Percentiles rank a stretch among this genome's conserved stretches.
Conservation (phyloP, 2,113 vertebrate genomes). For the Ascaphus truei region DNA sequence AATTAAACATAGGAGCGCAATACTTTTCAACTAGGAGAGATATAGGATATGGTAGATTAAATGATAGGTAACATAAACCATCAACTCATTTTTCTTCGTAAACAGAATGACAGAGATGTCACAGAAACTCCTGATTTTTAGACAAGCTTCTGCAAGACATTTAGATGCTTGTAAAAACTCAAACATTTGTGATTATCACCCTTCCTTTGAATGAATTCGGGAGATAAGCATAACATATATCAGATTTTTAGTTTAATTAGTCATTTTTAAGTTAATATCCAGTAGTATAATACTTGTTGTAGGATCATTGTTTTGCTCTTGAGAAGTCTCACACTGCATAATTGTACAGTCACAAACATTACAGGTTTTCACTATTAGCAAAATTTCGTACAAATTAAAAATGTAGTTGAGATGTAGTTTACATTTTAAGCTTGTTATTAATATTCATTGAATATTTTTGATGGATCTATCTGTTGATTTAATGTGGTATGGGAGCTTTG, state of each 20-base stretch:
- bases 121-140: not conserved
- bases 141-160: not conserved
- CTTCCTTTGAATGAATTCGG: not conserved
- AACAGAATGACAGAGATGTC: constrained; percentile 11
- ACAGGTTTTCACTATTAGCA: not conserved
- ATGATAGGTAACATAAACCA: not conserved
- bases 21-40: not conserved
- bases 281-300: not conserved
- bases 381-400: not conserved
- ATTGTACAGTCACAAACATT: not conserved
- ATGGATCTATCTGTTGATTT: not conserved
- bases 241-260: not conserved
- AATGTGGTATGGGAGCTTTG: not conserved
- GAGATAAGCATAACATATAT: not conserved
- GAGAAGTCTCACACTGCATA: not conserved
- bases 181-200: not conserved
- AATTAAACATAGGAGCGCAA: not conserved
- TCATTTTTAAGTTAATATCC: not conserved
- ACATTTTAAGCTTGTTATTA: not conserved
- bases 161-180: not conserved
- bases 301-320: not conserved
- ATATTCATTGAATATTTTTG: constrained; percentile 5
- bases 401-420: not conserved
- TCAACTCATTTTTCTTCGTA: constrained; percentile 4
- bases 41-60: constrained; percentile 6